Conservation (phyloP, 2,797 vertebrate species). For the Pseudochaenichthys georgianus region DNA sequence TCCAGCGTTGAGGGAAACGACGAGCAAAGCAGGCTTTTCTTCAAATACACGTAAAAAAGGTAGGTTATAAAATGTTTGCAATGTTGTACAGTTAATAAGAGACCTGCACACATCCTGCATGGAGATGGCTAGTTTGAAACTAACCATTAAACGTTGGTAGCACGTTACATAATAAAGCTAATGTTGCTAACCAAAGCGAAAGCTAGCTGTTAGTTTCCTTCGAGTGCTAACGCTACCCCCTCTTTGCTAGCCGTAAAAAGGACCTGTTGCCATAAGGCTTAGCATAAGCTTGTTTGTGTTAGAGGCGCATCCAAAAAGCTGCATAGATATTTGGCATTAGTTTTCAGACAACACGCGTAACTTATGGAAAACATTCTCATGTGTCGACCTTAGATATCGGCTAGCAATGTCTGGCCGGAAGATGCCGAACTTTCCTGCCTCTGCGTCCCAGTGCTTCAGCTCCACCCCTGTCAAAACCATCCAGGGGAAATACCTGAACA, state of each 20-base stretch:
- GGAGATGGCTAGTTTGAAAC: rapidly evolving
- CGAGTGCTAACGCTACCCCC: constrained; percentile 37
- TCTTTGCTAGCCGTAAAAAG: constrained; percentile 6
- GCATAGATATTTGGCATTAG: background rate
- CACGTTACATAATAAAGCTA: background rate
- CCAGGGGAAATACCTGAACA: constrained; percentile 8
- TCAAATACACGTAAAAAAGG: background rate
- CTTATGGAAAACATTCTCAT: background rate
- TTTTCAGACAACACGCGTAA: too few species aligned
- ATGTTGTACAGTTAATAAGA: background rate
- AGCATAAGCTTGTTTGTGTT: background rate
- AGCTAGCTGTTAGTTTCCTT: background rate
- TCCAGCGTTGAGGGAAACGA: background rate
- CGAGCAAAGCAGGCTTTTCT: background rate
- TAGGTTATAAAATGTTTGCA: background rate
- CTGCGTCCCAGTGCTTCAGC: constrained; percentile 73
- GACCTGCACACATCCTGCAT: rapidly evolving
- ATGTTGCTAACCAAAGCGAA: constrained; percentile 10
- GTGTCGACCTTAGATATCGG: constrained; percentile 2
- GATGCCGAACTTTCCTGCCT: constrained; percentile 65
- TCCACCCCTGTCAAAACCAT: constrained; percentile 81
- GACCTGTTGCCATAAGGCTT: background rate
- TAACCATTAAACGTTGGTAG: background rate
- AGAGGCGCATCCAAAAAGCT: background rate
- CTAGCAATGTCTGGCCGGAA: constrained; percentile 55